These are phyloP conservation scores for Maniola jurtina DNA, from an alignment of 1,140 invertebrate species.

Conservation along the genomic window DNA sequence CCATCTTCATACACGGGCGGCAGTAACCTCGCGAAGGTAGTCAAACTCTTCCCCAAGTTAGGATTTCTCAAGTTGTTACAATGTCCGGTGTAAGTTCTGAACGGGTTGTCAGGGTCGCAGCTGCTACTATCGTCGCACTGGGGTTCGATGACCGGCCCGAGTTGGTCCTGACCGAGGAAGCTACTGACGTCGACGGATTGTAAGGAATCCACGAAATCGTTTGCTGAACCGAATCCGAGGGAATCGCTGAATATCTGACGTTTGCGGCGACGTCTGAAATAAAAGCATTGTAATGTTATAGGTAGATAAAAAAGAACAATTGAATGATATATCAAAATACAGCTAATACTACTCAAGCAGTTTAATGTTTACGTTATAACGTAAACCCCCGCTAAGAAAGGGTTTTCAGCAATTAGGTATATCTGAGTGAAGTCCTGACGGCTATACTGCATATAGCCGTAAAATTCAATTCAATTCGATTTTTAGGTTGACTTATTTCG, in stretches of 20 bases:
- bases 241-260: conserved; percentile 87
- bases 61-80: conserved; percentile 96
- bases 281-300: no score
- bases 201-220: conserved; percentile 84
- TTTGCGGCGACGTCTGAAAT: conserved; percentile 79
- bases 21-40: conserved; percentile 91
- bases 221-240: conserved; percentile 82
- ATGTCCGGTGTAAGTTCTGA: conserved; percentile 90
- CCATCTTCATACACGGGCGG: conserved; percentile 95
- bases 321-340: no score
- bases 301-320: no score
- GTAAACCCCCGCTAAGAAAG: no score
- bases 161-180: conserved; percentile 74
- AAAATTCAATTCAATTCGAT: no score
- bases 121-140: conserved; percentile 83
- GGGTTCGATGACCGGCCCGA: conserved; percentile 76
- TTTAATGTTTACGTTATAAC: no score
- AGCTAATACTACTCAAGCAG: no score
- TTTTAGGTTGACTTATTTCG: no score
- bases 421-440: no score
- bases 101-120: conserved; percentile 90
- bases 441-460: no score
- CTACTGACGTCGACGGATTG: conserved; percentile 87
- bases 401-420: no score
- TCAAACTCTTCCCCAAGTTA: conserved; percentile 89